phyloP scores from a whole-genome alignment of 2,797 vertebrate species.

The Coregonus ussuriensis region DNA sequence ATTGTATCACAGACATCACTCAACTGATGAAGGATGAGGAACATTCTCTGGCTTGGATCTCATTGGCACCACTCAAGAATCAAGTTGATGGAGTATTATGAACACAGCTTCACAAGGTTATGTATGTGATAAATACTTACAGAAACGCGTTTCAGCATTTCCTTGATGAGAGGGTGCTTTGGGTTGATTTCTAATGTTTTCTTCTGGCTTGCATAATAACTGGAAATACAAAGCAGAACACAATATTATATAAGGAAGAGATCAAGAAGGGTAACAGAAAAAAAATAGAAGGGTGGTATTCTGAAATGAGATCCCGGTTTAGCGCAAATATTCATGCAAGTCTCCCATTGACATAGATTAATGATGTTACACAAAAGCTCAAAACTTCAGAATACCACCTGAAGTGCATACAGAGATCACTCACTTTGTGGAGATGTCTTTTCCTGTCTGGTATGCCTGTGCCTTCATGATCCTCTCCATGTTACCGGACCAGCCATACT shows the following conservation, averaged over 20 bases:
- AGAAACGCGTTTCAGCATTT: slow-evolving; percentile 88
- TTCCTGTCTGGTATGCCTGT: slow-evolving; percentile 97
- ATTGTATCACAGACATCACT: background rate
- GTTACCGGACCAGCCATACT: slow-evolving; percentile 99
- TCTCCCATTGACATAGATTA: too few species aligned
- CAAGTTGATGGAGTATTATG: background rate
- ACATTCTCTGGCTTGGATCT: background rate
- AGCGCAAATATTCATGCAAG: too few species aligned
- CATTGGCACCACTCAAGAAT: background rate
- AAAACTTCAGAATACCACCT: too few species aligned
- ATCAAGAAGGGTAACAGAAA: too few species aligned
- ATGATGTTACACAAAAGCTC: too few species aligned
- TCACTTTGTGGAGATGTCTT: slow-evolving; percentile 98
- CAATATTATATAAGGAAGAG: too few species aligned
- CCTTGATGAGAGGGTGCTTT: slow-evolving; percentile 93
- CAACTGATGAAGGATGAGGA: background rate
- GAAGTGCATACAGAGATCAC: slow-evolving; percentile 31
- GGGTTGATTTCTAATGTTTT: slow-evolving; percentile 98
- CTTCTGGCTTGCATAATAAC: slow-evolving; percentile 98
- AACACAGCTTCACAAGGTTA: background rate
- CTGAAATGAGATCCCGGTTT: too few species aligned
- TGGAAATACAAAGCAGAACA: slow-evolving; percentile 46
- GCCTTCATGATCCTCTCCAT: slow-evolving; percentile 99
- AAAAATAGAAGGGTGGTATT: too few species aligned
- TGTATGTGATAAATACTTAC: slow-evolving; percentile 68